Evolutionary conservation across 2,113 vertebrate species (phyloP).

Genomic region (Daphoenositta chrysoptera): DNA sequence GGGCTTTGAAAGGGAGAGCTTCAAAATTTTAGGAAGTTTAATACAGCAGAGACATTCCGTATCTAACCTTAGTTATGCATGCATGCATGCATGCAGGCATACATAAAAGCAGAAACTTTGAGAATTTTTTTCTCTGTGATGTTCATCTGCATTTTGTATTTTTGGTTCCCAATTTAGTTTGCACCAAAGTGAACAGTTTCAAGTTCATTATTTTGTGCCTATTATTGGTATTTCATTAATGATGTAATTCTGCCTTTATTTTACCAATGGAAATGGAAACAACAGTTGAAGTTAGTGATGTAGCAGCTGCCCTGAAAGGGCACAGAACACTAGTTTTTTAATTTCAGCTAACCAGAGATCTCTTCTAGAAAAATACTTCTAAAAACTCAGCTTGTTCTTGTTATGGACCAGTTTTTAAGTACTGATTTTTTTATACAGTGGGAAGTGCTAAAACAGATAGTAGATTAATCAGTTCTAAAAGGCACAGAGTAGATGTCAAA

Average conservation of each 20-base stretch:
- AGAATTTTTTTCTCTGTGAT: neutral
- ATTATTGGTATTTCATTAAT: neutral
- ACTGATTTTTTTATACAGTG: neutral
- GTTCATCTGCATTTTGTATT: neutral
- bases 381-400: neutral
- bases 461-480: neutral
- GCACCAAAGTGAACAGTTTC: neutral
- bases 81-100: no score
- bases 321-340: neutral
- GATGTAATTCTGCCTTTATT: neutral
- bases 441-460: neutral
- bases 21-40: neutral
- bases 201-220: neutral
- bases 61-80: neutral
- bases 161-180: neutral
- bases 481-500: neutral
- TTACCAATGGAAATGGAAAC: neutral
- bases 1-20: neutral
- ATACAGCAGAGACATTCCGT: neutral
- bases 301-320: neutral
- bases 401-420: neutral
- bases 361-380: neutral
- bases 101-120: neutral
- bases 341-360: neutral
- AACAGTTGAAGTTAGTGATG: neutral